phyloP scores from a whole-genome alignment of 2,888 invertebrate species.

The Microctonus brassicae region DNA sequence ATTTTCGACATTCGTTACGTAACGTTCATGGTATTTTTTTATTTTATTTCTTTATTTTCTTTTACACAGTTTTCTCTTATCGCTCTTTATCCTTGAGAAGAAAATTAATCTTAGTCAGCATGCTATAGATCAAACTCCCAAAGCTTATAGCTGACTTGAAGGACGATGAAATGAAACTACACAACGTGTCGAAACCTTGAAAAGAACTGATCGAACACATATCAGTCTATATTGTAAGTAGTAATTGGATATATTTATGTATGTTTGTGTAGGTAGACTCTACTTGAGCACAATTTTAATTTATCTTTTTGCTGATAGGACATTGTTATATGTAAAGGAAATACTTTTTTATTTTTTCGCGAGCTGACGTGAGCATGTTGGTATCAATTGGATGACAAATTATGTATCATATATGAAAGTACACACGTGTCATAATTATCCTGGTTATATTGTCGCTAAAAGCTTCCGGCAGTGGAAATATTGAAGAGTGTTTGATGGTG shows the following conservation, averaged over 20 bases:
- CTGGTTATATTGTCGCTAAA: background rate
- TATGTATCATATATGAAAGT: background rate
- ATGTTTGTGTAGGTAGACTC: background rate
- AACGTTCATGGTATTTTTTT: background rate
- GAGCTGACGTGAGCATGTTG: background rate
- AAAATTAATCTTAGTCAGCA: conserved; percentile 31
- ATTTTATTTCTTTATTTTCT: conserved; percentile 1
- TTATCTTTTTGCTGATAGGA: conserved; percentile 23
- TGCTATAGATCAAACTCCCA: conserved; percentile 10
- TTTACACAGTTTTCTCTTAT: background rate
- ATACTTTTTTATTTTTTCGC: background rate
- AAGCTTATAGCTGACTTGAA: conserved; percentile 1
- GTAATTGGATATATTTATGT: background rate
- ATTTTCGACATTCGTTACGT: conserved; percentile 18
- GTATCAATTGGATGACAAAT: conserved; percentile 12
- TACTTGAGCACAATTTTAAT: conserved; percentile 10
- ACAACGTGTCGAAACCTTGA: conserved; percentile 24
- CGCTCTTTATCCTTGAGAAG: conserved; percentile 21
- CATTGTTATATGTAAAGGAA: conserved; percentile 12
- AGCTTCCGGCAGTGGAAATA: background rate
- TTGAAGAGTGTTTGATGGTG: background rate
- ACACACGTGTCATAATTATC: conserved; percentile 5
- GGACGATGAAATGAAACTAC: conserved; percentile 3
- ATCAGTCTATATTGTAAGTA: background rate
- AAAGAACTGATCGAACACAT: conserved; percentile 27